Percentiles rank a stretch among this genome's conserved stretches.
Conservation (phyloP, 2,113 vertebrate genomes). For the Mohoua ochrocephala region DNA sequence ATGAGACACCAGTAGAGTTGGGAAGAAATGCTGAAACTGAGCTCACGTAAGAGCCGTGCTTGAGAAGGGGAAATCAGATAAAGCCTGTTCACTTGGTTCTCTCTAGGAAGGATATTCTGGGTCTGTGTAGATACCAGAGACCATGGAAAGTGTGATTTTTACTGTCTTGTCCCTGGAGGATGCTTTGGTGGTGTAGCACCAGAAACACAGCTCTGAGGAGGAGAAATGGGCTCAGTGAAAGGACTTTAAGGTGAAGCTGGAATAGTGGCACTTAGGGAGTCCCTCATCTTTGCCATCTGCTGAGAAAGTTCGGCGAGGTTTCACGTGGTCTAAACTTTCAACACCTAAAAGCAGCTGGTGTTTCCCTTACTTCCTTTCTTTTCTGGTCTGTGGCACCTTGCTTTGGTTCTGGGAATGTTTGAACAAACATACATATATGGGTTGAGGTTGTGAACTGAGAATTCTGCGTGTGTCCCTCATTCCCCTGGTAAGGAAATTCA, state of each 20-base stretch:
- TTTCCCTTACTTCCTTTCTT: neutral
- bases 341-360: neutral
- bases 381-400: neutral
- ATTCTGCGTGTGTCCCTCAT: neutral
- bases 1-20: neutral
- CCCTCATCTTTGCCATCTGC: neutral
- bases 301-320: neutral
- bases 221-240: neutral
- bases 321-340: neutral
- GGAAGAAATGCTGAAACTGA: neutral
- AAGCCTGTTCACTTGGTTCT: neutral
- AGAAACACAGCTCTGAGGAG: neutral
- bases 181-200: neutral
- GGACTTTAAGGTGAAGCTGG: neutral
- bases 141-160: neutral
- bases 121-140: neutral
- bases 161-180: neutral
- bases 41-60: neutral
- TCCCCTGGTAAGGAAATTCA: neutral
- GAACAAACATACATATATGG: neutral
- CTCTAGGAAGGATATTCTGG: neutral
- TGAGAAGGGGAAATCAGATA: neutral
- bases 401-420: neutral
- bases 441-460: neutral
- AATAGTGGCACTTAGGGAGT: neutral